phyloP scores from a whole-genome alignment of 1,140 invertebrate species.

The Tachypleus tridentatus region DNA sequence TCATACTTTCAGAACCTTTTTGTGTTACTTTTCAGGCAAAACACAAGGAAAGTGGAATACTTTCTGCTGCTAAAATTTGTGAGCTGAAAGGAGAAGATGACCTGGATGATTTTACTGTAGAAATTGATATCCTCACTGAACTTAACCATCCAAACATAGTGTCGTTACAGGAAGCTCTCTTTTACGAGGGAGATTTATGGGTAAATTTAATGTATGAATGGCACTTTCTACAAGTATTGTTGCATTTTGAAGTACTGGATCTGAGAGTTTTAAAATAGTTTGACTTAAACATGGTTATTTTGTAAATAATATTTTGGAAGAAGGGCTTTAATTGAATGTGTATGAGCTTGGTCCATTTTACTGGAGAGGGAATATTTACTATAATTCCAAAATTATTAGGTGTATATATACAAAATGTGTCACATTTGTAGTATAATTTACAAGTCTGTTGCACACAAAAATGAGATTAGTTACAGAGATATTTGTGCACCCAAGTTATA shows the following conservation, averaged over 20 bases:
- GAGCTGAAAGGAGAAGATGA: constrained; percentile 93
- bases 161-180: constrained; percentile 88
- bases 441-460: no score
- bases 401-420: no score
- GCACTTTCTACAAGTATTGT: neutral
- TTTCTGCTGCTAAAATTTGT: constrained; percentile 94
- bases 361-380: neutral
- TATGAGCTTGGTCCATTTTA: neutral
- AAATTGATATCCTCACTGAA: constrained; percentile 95
- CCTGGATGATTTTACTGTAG: constrained; percentile 94
- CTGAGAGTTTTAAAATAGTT: no score
- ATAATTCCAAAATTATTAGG: no score
- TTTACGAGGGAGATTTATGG: constrained; percentile 80
- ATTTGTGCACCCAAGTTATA: no score
- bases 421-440: no score
- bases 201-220: constrained; percentile 41
- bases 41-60: constrained; percentile 61
- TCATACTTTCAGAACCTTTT: no score
- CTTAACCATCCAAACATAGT: constrained; percentile 93
- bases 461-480: no score
- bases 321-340: neutral
- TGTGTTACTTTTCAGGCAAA: constrained; percentile 51
- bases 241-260: neutral
- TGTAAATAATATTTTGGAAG: neutral
- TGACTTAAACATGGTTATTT: no score